These are phyloP conservation scores for Sebastiscus tertius DNA, from an alignment of 2,797 vertebrate species.

Conservation along the genomic window DNA sequence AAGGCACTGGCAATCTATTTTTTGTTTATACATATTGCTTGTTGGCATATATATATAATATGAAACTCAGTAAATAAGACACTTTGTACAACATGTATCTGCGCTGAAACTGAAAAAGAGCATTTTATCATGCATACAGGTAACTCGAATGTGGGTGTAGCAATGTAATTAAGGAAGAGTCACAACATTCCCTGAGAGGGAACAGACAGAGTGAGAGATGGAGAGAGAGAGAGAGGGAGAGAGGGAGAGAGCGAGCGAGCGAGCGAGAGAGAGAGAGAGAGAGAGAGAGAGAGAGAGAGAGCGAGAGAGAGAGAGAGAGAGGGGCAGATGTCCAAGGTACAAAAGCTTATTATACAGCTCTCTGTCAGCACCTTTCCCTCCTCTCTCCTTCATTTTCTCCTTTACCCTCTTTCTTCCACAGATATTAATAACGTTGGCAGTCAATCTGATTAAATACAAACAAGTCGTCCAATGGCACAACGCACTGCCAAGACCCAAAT, in stretches of 20 bases:
- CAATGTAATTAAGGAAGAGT: constrained; percentile 28
- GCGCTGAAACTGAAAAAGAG: not conserved
- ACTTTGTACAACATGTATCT: not conserved
- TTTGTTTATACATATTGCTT: not conserved
- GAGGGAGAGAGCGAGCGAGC: not conserved
- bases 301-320: not conserved
- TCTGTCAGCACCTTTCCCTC: constrained; percentile 69
- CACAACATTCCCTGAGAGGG: constrained; percentile 22
- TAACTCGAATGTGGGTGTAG: constrained; percentile 4
- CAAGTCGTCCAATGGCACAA: constrained; percentile 31
- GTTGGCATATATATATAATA: not conserved
- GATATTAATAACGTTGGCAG: constrained; percentile 76
- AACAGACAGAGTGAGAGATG: not conserved
- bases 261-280: not conserved
- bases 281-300: not conserved
- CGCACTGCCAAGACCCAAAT: constrained; percentile 32
- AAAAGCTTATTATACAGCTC: constrained; percentile 69
- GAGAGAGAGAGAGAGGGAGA: not conserved
- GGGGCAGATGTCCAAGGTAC: constrained; percentile 44
- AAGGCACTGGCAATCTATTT: constrained; percentile 11
- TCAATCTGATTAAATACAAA: constrained; percentile 74
- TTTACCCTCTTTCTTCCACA: constrained; percentile 61
- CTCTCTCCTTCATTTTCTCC: constrained; percentile 54
- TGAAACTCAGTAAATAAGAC: not conserved
- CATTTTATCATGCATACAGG: not conserved